A percentile compares a stretch with the other conserved stretches of the same genome.
phyloP scores from a whole-genome alignment of 2,888 invertebrate genomes.

The Colostygia pectinataria region DNA sequence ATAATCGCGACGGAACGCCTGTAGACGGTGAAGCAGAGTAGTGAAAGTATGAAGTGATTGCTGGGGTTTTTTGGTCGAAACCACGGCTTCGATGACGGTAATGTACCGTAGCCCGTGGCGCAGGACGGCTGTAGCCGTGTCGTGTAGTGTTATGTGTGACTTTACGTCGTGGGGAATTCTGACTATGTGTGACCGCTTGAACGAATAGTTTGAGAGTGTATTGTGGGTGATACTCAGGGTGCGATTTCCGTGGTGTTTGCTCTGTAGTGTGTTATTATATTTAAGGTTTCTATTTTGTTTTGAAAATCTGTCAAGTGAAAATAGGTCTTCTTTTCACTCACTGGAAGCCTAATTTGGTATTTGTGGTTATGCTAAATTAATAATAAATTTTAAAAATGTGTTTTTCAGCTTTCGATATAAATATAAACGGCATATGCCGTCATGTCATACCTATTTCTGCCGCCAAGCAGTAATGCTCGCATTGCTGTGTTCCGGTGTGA shows the following conservation, averaged over 20 bases:
- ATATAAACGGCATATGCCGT: too few species aligned
- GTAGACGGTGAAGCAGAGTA: not conserved
- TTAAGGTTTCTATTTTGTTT: slow-evolving; percentile 1
- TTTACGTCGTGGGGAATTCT: not conserved
- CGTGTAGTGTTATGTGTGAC: not conserved
- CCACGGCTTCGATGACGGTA: not conserved
- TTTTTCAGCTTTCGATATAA: too few species aligned
- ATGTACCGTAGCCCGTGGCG: not conserved
- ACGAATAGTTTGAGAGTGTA: not conserved
- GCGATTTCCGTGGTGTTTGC: slow-evolving; percentile 17
- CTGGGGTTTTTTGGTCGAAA: not conserved
- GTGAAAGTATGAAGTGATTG: slow-evolving; percentile 3
- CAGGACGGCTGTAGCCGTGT: not conserved
- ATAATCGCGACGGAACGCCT: not conserved
- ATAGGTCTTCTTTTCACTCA: too few species aligned
- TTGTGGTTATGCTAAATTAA: too few species aligned
- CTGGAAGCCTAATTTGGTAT: too few species aligned
- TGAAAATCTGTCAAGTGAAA: not conserved
- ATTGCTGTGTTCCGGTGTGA: too few species aligned
- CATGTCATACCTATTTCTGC: too few species aligned
- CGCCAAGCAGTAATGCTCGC: too few species aligned
- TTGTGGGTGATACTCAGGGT: not conserved
- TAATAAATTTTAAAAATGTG: too few species aligned
- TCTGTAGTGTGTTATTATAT: slow-evolving; percentile 13
- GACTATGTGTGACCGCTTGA: too few species aligned